Base-by-base conservation (phyloP, 30 jellyfish, hydroid and myxozoan species). In the Mastigias papua region DNA sequence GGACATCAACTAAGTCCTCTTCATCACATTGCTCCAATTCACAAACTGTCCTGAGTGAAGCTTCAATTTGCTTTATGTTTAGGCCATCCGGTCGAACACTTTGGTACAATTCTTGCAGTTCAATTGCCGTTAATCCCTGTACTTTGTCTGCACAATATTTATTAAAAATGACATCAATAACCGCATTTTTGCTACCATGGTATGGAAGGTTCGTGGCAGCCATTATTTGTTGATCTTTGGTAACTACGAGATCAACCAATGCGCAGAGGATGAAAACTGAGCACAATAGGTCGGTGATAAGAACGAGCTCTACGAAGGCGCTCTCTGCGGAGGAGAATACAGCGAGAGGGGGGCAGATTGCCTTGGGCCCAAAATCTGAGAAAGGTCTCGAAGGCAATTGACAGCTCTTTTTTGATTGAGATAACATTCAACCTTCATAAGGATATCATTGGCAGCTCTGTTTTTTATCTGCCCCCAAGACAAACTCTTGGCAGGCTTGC, bases 1-100 rank as follows among this genome's bases (percentile, higher is more conserved):
- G 49, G 23, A 87, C 97, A 58, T 92, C 98, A 28, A 87, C 50
- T 23, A 92, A 68, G 48, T 92, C 98, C 67, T 87, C 97, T 58
- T 82, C 75, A 89, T 92, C 98, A 67, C 98, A 92, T 10, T 76
- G 54, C 33, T 81, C 80, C 13, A 72, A 69, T 9, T 89, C 98
- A 54, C 98, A 92, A 1, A 88, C 89, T 35, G 70, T 69, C 34
- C 61, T 69, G 22, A 88, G 28, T 8, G 97, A 73, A 34, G 98
- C 98, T 49, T 82, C 79, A 8, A 92, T 92, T 34, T 92, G 98
- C 25, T 92, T 69, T 10, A 80, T 22, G 67, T 78, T 79, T 21
- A 92, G 50, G 50, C 73, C 76, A 58, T 61, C 95, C 25, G 94
- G 83, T 23, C 98, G 83, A 19, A 92, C 22, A 19, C 73, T 20